Evolutionary conservation across 2,888 invertebrate genomes (phyloP).

Genomic region (Tryphoninae sp.): DNA sequence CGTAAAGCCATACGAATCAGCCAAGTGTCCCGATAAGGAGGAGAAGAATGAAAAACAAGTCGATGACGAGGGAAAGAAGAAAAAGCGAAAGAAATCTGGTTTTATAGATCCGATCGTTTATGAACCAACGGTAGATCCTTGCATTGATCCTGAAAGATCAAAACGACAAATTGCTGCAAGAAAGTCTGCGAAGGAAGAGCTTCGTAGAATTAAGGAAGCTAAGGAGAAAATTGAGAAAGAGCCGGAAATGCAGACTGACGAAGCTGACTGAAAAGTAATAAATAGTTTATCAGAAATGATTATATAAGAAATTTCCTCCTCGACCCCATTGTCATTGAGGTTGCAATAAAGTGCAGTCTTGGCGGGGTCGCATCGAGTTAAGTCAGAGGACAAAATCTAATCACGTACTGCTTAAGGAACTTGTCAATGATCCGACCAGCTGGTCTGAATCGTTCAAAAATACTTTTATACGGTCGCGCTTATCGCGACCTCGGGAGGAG

Average conservation of each 20-base stretch:
- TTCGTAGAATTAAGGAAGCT: slow-evolving; percentile 18
- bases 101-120: slow-evolving; percentile 69
- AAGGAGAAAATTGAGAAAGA: slow-evolving; percentile 14
- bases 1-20: slow-evolving; percentile 66
- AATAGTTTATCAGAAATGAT: background rate
- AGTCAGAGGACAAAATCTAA: too few species aligned
- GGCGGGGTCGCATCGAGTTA: too few species aligned
- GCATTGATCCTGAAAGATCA: slow-evolving; percentile 68
- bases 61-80: slow-evolving; percentile 11
- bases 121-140: slow-evolving; percentile 72
- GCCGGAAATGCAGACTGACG: slow-evolving; percentile 2
- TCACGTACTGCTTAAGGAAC: too few species aligned
- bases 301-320: background rate
- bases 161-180: slow-evolving; percentile 69
- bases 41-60: slow-evolving; percentile 12
- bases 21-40: slow-evolving; percentile 63
- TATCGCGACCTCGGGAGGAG: background rate
- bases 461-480: background rate
- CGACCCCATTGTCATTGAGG: too few species aligned
- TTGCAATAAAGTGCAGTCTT: too few species aligned
- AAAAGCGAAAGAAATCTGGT: slow-evolving; percentile 22
- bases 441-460: slow-evolving; percentile 1
- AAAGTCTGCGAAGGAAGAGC: slow-evolving; percentile 58
- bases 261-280: slow-evolving; percentile 3
- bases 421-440: background rate